Percentiles rank a stretch among this genome's conserved stretches.
Evolutionary conservation across 2,888 invertebrate genomes (phyloP).

Genomic region (Tenthredo scrophulariae): DNA sequence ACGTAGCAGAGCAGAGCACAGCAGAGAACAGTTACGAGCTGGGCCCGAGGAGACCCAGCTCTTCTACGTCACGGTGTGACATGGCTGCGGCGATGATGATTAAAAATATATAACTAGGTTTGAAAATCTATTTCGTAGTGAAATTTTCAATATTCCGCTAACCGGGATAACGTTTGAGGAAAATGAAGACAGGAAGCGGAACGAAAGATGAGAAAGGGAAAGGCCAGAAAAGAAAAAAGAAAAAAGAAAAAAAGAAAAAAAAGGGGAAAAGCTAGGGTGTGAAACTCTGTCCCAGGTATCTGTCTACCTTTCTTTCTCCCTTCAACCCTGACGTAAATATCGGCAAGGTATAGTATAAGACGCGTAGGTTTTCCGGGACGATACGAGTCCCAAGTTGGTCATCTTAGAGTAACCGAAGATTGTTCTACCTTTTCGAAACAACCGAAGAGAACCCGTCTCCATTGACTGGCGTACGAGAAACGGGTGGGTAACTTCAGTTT

Average conservation of each 20-base stretch:
- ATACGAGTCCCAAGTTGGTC: slow-evolving; percentile 50
- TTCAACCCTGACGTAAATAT: slow-evolving; percentile 17
- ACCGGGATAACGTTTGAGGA: too few relatives aligned
- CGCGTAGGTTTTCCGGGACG: slow-evolving; percentile 13
- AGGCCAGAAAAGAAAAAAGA: too few relatives aligned
- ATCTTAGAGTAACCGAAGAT: slow-evolving; percentile 44
- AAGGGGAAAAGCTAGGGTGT: neutral
- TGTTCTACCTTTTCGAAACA: slow-evolving; percentile 41
- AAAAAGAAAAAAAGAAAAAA: neutral
- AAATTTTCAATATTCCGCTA: neutral
- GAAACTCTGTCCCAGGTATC: neutral
- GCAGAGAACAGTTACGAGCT: neutral
- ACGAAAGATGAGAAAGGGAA: too few relatives aligned
- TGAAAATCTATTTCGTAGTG: too few relatives aligned
- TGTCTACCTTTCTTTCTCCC: neutral
- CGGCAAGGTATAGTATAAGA: neutral
- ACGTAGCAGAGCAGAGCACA: neutral
- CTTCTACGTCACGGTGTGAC: neutral
- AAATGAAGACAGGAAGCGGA: neutral
- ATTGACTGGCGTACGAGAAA: slow-evolving; percentile 22
- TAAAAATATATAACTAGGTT: neutral
- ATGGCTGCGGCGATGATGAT: neutral
- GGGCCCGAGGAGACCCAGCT: neutral
- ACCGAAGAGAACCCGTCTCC: slow-evolving; percentile 19
- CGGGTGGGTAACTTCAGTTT: slow-evolving; percentile 21